Evolutionary conservation across 2,888 invertebrate genomes (phyloP).

Genomic region (Chymomyza procnemis): DNA sequence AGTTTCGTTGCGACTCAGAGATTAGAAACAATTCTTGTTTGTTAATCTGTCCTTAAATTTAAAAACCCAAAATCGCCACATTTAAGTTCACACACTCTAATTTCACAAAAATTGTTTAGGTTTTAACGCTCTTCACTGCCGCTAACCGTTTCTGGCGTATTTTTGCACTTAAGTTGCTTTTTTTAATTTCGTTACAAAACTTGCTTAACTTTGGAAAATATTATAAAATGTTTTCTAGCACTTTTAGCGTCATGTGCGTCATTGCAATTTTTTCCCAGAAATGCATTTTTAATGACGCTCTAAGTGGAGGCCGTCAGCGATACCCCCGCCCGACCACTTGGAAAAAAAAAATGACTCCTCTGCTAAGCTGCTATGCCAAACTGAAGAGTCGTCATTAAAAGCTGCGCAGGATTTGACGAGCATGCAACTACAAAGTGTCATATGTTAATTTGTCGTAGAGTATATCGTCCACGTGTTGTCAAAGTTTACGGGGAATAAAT

Average conservation of each 20-base stretch:
- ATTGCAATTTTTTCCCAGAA: constrained; percentile 15
- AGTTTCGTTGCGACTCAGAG: too few relatives aligned
- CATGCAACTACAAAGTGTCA: neutral
- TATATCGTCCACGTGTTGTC: neutral
- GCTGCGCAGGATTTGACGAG: neutral
- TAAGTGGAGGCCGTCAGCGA: constrained; percentile 30
- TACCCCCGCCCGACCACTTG: neutral
- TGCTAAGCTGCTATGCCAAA: neutral
- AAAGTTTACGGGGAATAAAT: neutral
- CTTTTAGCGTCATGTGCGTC: constrained; percentile 47
- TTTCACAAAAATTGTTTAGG: too few relatives aligned
- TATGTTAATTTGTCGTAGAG: neutral
- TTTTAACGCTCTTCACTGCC: too few relatives aligned
- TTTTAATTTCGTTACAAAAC: constrained; percentile 4
- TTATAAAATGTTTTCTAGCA: constrained; percentile 15
- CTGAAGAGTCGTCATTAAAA: neutral
- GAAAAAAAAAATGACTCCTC: neutral
- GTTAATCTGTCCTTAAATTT: too few relatives aligned
- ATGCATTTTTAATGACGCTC: constrained; percentile 64
- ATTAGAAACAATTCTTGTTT: too few relatives aligned
- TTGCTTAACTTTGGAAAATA: neutral
- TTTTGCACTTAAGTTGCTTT: neutral
- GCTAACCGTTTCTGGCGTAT: too few relatives aligned
- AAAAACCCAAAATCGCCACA: too few relatives aligned
- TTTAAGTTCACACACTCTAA: too few relatives aligned